A percentile compares a stretch with the other conserved stretches of the same genome.
phyloP scores from a whole-genome alignment of 1,140 invertebrate species.

The Zelostemma sp. region DNA sequence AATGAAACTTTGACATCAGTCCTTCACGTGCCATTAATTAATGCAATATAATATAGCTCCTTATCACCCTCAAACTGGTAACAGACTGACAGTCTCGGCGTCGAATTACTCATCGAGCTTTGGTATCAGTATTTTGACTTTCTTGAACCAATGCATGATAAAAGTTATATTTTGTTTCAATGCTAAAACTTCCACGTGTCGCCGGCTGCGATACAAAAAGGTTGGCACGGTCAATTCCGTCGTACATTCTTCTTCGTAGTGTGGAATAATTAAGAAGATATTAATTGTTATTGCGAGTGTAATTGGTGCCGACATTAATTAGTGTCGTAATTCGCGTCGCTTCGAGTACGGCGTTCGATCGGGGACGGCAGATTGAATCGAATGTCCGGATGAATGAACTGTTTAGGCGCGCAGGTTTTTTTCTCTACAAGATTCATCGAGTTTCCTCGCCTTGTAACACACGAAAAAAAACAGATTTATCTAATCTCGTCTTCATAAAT shows the following conservation, averaged over 20 bases:
- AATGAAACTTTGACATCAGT: no score
- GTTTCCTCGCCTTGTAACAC: no score
- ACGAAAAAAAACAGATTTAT: no score
- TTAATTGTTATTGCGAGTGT: constrained; percentile 32
- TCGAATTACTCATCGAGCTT: constrained; percentile 12
- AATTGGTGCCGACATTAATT: constrained; percentile 22
- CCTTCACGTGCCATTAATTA: background rate
- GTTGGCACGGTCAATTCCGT: constrained; percentile 4
- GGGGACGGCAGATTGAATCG: no score
- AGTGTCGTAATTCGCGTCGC: constrained; percentile 20
- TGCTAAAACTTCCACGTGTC: background rate
- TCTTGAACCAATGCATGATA: constrained; percentile 9
- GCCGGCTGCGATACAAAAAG: constrained; percentile 9
- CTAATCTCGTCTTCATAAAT: background rate
- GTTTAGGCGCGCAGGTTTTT: no score
- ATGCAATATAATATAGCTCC: background rate
- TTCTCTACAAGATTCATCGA: no score
- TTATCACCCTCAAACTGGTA: constrained; percentile 12
- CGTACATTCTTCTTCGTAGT: constrained; percentile 4
- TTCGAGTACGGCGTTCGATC: constrained; percentile 2
- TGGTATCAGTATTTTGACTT: constrained; percentile 7
- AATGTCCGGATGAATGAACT: background rate
- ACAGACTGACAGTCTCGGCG: constrained; percentile 18
- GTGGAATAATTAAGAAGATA: constrained; percentile 31
- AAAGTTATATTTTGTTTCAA: constrained; percentile 13